Evolutionary conservation across 2,888 invertebrate species (phyloP).

Genomic region (Galeruca laticollis): DNA sequence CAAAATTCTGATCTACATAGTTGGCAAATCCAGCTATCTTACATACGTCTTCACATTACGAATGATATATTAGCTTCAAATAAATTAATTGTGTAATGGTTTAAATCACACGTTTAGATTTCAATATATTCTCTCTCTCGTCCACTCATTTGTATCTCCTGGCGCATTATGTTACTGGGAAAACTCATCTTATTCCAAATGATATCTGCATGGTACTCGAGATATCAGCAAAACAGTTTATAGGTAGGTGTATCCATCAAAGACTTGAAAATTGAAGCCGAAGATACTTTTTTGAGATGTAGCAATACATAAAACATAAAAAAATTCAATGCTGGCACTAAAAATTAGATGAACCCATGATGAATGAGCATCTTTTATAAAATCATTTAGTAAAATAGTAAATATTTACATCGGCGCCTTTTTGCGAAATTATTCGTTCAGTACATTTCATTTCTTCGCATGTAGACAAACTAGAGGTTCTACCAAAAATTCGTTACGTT

Average conservation of each 20-base stretch:
- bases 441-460: background rate
- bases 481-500: background rate
- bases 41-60: too few species aligned
- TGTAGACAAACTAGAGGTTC: background rate
- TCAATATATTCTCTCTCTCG: background rate
- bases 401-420: constrained; percentile 7
- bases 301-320: background rate
- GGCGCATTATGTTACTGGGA: background rate
- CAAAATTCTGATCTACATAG: too few species aligned
- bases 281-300: background rate
- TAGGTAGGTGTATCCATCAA: too few species aligned
- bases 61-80: too few species aligned
- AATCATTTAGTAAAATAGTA: background rate
- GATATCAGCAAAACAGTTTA: background rate
- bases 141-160: constrained; percentile 5
- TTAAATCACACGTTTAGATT: too few species aligned
- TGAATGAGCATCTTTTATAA: background rate
- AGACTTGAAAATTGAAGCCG: too few species aligned
- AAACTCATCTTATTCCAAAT: background rate
- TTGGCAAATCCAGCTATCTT: too few species aligned
- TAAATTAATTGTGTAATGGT: too few species aligned
- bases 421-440: constrained; percentile 6
- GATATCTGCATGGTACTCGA: background rate
- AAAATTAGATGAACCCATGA: background rate
- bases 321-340: background rate